Evolutionary conservation across 2,888 invertebrate genomes (phyloP).

Genomic region (Poecilobothrus nobilitatus): DNA sequence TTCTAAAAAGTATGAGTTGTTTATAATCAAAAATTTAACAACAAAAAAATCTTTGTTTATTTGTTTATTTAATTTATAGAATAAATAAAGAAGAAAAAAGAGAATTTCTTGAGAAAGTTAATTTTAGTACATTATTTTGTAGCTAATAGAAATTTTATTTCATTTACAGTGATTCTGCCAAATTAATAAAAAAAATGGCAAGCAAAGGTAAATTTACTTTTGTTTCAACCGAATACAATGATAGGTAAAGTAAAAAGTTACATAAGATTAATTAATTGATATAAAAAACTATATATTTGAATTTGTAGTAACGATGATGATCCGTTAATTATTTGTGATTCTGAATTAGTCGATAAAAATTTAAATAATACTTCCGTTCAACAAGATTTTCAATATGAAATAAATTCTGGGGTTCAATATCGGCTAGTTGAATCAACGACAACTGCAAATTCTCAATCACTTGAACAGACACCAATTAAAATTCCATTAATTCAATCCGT

Average conservation of each 20-base stretch:
- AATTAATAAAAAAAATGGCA: background rate
- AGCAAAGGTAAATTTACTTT: background rate
- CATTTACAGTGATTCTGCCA: background rate
- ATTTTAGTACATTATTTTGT: too few relatives aligned
- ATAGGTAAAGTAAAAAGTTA: background rate
- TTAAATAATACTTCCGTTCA: background rate
- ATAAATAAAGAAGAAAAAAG: too few relatives aligned
- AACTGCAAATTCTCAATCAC: background rate
- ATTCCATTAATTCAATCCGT: background rate
- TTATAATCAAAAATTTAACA: background rate
- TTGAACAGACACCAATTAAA: background rate
- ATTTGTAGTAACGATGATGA: background rate
- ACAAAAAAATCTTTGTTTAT: background rate
- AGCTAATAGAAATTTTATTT: background rate
- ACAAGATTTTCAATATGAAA: background rate
- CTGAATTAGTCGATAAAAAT: background rate
- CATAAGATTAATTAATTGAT: background rate
- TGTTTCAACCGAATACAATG: background rate
- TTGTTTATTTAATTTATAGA: background rate
- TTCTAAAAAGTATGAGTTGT: background rate
- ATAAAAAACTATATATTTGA: background rate
- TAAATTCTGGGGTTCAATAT: background rate
- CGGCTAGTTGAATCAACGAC: background rate
- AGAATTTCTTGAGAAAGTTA: background rate
- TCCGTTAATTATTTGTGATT: background rate